Percentiles rank a stretch among this genome's conserved stretches.
Conservation (phyloP, 1,140 invertebrate species). For the Sogatella furcifera region DNA sequence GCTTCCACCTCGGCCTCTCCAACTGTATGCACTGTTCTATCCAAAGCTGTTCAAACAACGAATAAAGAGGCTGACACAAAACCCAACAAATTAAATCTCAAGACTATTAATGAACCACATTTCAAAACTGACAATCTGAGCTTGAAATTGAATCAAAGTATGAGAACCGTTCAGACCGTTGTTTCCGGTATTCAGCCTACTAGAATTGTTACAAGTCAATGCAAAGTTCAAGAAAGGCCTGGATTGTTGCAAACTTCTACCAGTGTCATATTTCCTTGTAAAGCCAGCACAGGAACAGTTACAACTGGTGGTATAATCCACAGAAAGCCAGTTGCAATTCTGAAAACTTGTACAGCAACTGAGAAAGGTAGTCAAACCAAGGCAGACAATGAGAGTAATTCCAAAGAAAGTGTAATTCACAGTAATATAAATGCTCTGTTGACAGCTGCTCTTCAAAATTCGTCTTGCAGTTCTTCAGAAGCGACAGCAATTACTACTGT, state of each 20-base stretch:
- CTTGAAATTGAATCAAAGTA: too few species aligned
- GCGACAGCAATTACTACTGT: neutral
- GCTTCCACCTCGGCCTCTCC: neutral
- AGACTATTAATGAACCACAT: constrained; percentile 4
- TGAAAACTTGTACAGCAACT: constrained; percentile 14
- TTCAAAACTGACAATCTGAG: neutral
- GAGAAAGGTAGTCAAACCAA: constrained; percentile 9
- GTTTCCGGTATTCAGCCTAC: neutral
- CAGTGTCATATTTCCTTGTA: constrained; percentile 20
- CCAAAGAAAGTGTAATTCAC: constrained; percentile 33
- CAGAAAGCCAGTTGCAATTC: constrained; percentile 19
- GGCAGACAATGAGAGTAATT: constrained; percentile 16
- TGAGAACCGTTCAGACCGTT: neutral
- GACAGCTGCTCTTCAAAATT: constrained; percentile 30
- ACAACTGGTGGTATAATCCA: constrained; percentile 13
- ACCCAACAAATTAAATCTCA: neutral
- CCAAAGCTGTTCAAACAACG: constrained; percentile 12
- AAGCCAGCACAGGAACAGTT: constrained; percentile 12
- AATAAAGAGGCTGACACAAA: constrained; percentile 10
- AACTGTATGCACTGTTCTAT: constrained; percentile 9
- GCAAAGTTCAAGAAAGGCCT: constrained; percentile 3
- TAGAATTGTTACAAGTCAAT: neutral
- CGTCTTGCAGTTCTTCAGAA: constrained; percentile 5
- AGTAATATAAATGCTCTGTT: constrained; percentile 35
- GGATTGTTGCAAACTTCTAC: constrained; percentile 5